Evolutionary conservation across 1,140 invertebrate genomes (phyloP), one percentile per base, ranked within the genome.

Genomic region (Oedothorax gibbosus): DNA sequence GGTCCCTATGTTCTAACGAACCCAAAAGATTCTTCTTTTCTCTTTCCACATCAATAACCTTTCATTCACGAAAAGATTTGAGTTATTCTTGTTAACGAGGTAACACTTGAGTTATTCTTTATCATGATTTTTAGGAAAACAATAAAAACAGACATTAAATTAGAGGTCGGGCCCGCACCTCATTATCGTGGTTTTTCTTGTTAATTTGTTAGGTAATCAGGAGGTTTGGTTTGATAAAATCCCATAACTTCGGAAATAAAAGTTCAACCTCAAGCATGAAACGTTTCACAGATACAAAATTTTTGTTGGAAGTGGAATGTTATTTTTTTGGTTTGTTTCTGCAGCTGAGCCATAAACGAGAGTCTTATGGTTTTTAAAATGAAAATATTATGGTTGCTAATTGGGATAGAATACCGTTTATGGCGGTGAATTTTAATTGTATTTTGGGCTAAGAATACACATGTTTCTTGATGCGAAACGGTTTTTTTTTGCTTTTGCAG

Each of bases 31-130:
- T 57, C 21, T 57, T 60, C 54, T 35, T 35, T 10, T 77, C 57
- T 15, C 35, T 77, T 77, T 77, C 57, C 60, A 54, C 75, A 77
- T 77, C 75, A 77, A 77, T 77, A 77, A 77, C 60, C 75, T 56
- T 77, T 65, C 60, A 65, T 20, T 51, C 18, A 65, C 50, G 75
- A 64, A 64, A 77, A 62, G 65, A 77, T 62, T 65, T 65, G 49
- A 51, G 35, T 77, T 77, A 65, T 65, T 77, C 57, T 77, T 15
- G 75, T 64, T 77, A 77, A 77, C 60, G 75, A 77, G 75, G 75
- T 50, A 77, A 77, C 75, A 18, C 57, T 62, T 64, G 75, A 77
- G 57, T 49, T 18, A 77, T 77, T 60, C 75, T 77, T 77, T 62
- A 64, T 75, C 75, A 53, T 21, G n/a, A 20, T 15, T 77, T 68